Conservation (phyloP, 2,113 vertebrate genomes). For the Amphiprion ocellaris region DNA sequence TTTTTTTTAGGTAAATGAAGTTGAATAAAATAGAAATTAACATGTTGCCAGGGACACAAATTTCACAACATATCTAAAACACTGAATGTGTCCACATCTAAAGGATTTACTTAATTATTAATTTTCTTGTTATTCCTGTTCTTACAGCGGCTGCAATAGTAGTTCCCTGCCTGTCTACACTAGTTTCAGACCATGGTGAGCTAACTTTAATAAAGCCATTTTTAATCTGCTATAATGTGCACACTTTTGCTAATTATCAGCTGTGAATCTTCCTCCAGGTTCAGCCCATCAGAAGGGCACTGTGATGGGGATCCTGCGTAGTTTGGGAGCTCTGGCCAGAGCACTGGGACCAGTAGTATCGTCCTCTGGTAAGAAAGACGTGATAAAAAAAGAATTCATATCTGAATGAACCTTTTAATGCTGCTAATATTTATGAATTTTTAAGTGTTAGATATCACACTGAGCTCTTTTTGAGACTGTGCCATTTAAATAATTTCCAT, state of each 20-base stretch:
- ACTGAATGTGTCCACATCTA: background rate
- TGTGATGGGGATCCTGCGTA: slow-evolving; percentile 95
- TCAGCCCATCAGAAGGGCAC: slow-evolving; percentile 91
- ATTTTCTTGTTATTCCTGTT: slow-evolving; percentile 32
- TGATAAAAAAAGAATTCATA: background rate
- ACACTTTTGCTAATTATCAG: background rate
- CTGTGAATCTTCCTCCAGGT: slow-evolving; percentile 79
- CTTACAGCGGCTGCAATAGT: slow-evolving; percentile 92
- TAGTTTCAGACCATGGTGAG: slow-evolving; percentile 94
- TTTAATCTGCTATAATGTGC: background rate
- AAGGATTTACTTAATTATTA: background rate
- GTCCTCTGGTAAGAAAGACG: slow-evolving; percentile 84
- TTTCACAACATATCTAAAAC: background rate
- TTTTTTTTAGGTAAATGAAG: too few relatives aligned
- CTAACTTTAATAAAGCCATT: background rate
- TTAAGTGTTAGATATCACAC: too few relatives aligned
- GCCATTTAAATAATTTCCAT: background rate
- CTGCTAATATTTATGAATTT: too few relatives aligned
- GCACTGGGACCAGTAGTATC: slow-evolving; percentile 90
- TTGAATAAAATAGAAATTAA: too few relatives aligned
- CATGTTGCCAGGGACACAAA: too few relatives aligned
- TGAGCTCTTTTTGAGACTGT: too few relatives aligned
- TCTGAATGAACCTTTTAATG: too few relatives aligned
- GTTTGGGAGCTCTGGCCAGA: slow-evolving; percentile 93
- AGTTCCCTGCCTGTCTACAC: slow-evolving; percentile 93